phyloP scores from a whole-genome alignment of 35 echinoderm and acorn worm genomes.

The Anneissia japonica region DNA sequence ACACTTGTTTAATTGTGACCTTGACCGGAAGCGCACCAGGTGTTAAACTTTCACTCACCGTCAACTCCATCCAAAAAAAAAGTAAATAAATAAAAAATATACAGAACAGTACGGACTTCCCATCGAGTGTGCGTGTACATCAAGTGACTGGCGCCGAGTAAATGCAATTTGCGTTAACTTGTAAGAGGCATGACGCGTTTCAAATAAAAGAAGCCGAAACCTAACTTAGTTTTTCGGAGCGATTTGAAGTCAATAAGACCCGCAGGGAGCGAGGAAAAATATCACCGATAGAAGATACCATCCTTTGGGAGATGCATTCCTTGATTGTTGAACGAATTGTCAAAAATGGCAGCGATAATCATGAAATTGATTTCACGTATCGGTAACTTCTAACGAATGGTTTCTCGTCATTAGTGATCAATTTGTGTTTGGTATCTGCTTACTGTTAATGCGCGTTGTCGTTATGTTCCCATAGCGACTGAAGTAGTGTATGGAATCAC shows the following conservation, averaged over 20 bases:
- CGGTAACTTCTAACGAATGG: not conserved
- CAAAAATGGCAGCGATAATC: not conserved
- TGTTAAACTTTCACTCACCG: too few species aligned
- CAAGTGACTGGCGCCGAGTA: not conserved
- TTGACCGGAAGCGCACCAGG: too few species aligned
- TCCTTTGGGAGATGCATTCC: not conserved
- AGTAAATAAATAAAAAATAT: too few species aligned
- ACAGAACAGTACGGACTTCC: too few species aligned
- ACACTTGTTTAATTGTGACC: too few species aligned
- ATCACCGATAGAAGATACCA: not conserved
- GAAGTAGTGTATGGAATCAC: not conserved
- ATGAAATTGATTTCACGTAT: not conserved
- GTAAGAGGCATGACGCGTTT: not conserved
- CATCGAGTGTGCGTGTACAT: too few species aligned
- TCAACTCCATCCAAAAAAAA: too few species aligned
- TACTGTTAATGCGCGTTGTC: too few species aligned
- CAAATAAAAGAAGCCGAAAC: not conserved
- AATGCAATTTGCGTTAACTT: not conserved
- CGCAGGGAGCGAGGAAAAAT: not conserved
- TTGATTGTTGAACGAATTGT: not conserved
- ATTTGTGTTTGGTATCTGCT: not conserved
- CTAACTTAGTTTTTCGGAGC: not conserved
- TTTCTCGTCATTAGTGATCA: not conserved
- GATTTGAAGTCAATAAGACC: not conserved
- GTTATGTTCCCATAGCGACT: too few species aligned